Percentiles rank a stretch among this genome's conserved stretches.
Evolutionary conservation across 2,113 vertebrate genomes (phyloP).

Genomic region (Gymnobelideus leadbeateri): DNA sequence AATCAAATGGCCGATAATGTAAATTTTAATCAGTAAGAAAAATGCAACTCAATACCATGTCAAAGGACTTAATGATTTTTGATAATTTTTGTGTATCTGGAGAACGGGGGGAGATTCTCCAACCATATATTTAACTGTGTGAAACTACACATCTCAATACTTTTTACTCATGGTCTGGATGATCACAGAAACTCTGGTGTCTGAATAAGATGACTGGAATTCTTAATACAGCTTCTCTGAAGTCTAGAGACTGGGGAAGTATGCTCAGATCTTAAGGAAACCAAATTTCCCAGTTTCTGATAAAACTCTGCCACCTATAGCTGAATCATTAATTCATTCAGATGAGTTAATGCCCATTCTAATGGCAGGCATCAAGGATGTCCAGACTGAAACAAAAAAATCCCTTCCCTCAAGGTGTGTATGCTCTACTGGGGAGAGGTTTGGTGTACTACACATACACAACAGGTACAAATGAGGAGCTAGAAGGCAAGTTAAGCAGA

Average conservation of each 20-base stretch:
- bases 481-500: neutral
- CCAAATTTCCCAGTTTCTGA: neutral
- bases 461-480: neutral
- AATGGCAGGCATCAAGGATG: neutral
- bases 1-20: neutral
- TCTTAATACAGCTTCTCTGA: neutral
- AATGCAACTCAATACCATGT: neutral
- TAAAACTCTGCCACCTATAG: neutral
- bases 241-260: neutral
- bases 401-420: neutral
- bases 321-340: neutral
- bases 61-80: neutral
- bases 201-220: neutral
- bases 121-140: neutral
- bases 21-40: neutral
- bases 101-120: neutral
- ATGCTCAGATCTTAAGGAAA: neutral
- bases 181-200: neutral
- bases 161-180: neutral
- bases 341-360: neutral
- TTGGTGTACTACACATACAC: neutral
- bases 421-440: neutral
- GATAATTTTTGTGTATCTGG: neutral
- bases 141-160: neutral
- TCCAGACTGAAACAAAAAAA: neutral